A percentile compares a stretch with the other conserved stretches of the same genome.
phyloP scores from a whole-genome alignment of 2,888 invertebrate genomes.

The Protodeltote pygarga region DNA sequence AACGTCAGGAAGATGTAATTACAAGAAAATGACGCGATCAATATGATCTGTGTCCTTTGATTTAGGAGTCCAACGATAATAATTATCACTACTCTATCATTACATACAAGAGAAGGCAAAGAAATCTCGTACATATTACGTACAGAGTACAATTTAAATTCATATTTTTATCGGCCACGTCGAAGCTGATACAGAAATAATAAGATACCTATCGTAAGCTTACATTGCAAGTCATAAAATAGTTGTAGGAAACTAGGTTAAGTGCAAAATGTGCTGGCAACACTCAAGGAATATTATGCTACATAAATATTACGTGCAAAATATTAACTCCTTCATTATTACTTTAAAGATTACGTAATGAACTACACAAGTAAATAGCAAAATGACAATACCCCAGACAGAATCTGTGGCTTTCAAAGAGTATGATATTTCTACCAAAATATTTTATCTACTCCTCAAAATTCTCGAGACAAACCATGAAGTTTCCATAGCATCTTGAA shows the following conservation, averaged over 20 bases:
- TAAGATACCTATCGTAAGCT: conserved; percentile 26
- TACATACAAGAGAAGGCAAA: too few species aligned
- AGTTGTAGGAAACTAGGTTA: conserved; percentile 34
- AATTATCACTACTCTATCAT: too few species aligned
- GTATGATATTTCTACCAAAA: conserved; percentile 9
- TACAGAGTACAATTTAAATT: conserved; percentile 13
- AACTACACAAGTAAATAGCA: too few species aligned
- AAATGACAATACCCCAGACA: too few species aligned
- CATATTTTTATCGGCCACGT: conserved; percentile 20
- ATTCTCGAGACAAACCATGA: conserved; percentile 20
- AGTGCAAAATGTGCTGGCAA: conserved; percentile 28
- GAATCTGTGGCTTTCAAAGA: too few species aligned
- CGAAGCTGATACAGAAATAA: conserved; percentile 27
- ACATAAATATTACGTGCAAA: too few species aligned
- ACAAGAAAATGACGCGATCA: too few species aligned
- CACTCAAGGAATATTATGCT: conserved; percentile 9
- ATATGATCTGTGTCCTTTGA: too few species aligned
- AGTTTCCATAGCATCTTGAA: conserved; percentile 40
- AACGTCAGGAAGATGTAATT: too few species aligned
- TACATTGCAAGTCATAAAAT: conserved; percentile 30
- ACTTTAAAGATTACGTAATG: too few species aligned
- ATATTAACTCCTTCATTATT: too few species aligned
- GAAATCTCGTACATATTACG: background rate
- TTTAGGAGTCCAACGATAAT: too few species aligned
- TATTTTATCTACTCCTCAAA: conserved; percentile 10